Conservation (phyloP, 2,797 vertebrate genomes). For the Coreius guichenoti region DNA sequence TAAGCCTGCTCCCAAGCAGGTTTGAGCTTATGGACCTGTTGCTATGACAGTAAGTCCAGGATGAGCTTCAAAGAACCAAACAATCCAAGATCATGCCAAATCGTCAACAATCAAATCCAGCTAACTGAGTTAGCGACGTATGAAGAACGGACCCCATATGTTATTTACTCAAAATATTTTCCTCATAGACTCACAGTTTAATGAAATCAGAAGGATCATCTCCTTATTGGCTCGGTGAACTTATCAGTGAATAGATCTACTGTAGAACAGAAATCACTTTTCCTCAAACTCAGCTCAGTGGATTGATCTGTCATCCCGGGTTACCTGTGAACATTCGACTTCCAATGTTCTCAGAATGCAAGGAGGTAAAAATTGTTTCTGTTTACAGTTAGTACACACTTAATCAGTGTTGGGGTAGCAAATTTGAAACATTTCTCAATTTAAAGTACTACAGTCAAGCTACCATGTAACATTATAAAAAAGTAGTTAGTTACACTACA, state of each 20-base stretch:
- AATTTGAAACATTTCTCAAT: neutral
- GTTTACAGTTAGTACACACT: neutral
- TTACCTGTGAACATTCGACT: neutral
- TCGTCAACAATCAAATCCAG: no score
- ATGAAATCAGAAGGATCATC: neutral
- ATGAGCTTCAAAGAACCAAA: no score
- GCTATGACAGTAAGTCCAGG: no score
- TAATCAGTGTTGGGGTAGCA: neutral
- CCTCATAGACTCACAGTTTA: slow-evolving; percentile 8
- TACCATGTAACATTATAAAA: neutral
- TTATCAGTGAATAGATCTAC: neutral
- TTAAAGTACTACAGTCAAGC: neutral
- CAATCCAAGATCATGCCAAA: no score
- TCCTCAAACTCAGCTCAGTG: neutral
- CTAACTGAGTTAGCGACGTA: no score
- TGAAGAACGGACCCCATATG: no score
- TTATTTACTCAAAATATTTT: slow-evolving; percentile 25
- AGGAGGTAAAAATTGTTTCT: neutral
- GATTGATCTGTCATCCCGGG: slow-evolving; percentile 8
- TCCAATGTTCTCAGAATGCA: neutral
- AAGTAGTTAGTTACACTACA: neutral
- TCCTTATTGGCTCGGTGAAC: neutral
- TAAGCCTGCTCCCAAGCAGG: no score
- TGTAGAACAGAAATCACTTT: neutral
- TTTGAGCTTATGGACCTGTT: no score